A percentile compares a stretch with the other conserved stretches of the same genome.
These are phyloP conservation scores for Oceanodroma tethys DNA, from an alignment of 2,113 vertebrate genomes.

Conservation along the genomic window DNA sequence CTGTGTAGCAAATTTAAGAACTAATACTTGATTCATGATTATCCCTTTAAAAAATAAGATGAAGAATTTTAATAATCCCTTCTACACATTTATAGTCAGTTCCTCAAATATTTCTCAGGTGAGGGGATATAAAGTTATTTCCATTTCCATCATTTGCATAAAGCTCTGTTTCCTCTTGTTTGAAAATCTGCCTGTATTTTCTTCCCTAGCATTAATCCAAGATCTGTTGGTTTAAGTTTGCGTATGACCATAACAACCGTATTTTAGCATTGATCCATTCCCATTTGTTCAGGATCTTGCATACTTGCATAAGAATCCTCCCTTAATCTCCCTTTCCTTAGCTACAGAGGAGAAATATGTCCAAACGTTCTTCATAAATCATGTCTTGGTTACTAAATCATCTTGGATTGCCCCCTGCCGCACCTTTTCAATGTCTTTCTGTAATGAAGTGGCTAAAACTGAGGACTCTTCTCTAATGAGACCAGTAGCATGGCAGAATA, in stretches of 20 bases:
- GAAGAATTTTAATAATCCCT: background rate
- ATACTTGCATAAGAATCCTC: background rate
- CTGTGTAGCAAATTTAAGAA: background rate
- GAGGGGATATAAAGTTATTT: background rate
- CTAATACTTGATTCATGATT: background rate
- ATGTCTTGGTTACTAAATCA: background rate
- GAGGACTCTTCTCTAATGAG: background rate
- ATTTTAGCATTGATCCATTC: background rate
- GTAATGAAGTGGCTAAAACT: background rate
- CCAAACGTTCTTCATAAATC: background rate
- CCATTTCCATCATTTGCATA: background rate
- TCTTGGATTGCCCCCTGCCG: background rate
- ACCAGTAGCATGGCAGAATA: background rate
- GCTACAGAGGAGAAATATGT: background rate
- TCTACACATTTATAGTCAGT: background rate
- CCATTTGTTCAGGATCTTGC: background rate
- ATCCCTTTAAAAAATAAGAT: background rate
- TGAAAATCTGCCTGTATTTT: background rate
- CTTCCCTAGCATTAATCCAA: background rate
- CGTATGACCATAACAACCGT: background rate
- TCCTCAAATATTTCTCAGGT: background rate
- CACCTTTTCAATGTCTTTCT: background rate
- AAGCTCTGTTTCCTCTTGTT: background rate
- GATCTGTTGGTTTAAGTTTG: background rate
- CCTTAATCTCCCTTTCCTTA: background rate